These are phyloP conservation scores for Gorsachius goisagi DNA, from an alignment of 2,113 vertebrate species.

Conservation along the genomic window DNA sequence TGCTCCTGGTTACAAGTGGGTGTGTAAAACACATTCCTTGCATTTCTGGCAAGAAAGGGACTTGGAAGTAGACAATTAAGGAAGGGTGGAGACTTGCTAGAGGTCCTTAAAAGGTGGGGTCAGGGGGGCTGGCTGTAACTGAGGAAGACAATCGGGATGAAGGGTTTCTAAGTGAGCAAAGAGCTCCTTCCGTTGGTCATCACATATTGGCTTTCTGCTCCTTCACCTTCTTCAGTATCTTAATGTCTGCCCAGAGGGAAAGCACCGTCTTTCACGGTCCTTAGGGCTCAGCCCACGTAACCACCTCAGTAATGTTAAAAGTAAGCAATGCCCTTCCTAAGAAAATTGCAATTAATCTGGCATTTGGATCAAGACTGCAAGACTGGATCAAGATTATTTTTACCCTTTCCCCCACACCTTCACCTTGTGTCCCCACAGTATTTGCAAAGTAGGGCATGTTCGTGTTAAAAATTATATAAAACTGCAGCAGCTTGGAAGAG, in stretches of 20 bases:
- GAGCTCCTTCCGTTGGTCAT: background rate
- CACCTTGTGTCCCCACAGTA: background rate
- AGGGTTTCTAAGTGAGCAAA: background rate
- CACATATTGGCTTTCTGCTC: fast-evolving
- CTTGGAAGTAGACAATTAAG: background rate
- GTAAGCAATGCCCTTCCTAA: background rate
- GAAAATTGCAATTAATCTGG: background rate
- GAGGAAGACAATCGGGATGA: background rate
- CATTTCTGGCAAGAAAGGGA: background rate
- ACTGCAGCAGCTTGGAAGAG: background rate
- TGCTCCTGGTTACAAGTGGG: background rate
- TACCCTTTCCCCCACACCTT: background rate
- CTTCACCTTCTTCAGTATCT: background rate
- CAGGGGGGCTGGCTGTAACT: background rate
- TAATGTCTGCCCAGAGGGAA: background rate
- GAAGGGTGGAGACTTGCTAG: background rate
- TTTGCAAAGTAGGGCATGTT: background rate
- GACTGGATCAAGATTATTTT: background rate
- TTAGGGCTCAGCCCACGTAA: background rate
- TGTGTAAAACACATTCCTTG: background rate
- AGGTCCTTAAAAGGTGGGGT: background rate
- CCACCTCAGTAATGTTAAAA: background rate
- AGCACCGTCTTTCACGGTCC: fast-evolving
- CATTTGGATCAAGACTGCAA: background rate
- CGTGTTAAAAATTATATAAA: background rate